Evolutionary conservation across 30 jellyfish, hydroid and myxozoan species (phyloP).

Genomic region (Chrysaora quinquecirrha): DNA sequence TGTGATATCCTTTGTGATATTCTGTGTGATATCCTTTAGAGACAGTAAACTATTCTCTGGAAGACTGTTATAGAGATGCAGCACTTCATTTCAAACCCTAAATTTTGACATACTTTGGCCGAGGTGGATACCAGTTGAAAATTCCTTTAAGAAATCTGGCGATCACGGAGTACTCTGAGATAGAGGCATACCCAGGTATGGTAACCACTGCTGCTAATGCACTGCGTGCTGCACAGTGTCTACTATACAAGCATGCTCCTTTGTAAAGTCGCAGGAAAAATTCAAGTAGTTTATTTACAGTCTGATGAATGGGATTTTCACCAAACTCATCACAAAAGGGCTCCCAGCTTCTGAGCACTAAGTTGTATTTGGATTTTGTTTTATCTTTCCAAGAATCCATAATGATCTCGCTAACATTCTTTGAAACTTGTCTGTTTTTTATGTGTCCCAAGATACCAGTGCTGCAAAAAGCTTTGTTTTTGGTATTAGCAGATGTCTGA

Average conservation of each 20-base stretch:
- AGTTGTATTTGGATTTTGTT: not conserved
- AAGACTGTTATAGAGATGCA: constrained; percentile 3
- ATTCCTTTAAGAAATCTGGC: constrained; percentile 39
- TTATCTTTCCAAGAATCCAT: not conserved
- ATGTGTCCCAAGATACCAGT: not conserved
- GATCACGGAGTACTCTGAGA: constrained; percentile 39
- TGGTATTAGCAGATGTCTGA: not conserved
- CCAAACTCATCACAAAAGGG: not conserved
- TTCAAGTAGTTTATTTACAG: not conserved
- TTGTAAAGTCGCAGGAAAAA: constrained; percentile 1
- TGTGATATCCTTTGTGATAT: too few relatives aligned
- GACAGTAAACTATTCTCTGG: not conserved
- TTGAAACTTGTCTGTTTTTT: not conserved
- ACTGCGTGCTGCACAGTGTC: constrained; percentile 26
- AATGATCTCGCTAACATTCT: not conserved
- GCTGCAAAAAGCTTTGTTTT: not conserved
- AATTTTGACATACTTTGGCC: constrained; percentile 22
- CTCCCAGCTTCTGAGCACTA: constrained; percentile 1
- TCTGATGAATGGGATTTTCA: constrained; percentile 8
- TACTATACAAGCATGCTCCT: constrained; percentile 20
- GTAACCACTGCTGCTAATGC: constrained; percentile 24
- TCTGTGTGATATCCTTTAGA: constrained; percentile 19
- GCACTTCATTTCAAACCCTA: constrained; percentile 41
- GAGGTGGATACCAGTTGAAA: constrained; percentile 37
- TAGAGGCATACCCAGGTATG: constrained; percentile 1